phyloP scores from a whole-genome alignment of 2,797 vertebrate genomes.

The Falco rusticolus region DNA sequence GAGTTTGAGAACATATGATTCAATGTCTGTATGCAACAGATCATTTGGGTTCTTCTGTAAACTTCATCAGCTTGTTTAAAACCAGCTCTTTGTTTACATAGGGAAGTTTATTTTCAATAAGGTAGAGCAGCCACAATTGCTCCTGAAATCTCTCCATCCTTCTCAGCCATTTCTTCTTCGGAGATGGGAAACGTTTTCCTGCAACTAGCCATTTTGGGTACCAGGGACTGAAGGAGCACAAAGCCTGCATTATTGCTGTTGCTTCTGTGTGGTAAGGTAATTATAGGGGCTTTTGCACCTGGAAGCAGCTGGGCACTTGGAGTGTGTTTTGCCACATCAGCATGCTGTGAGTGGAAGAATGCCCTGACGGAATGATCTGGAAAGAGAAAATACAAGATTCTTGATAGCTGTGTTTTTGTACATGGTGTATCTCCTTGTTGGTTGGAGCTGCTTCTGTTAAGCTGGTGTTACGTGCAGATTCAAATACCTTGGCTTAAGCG shows the following conservation, averaged over 20 bases:
- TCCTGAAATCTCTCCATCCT: background rate
- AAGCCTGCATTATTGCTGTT: background rate
- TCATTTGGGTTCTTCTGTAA: background rate
- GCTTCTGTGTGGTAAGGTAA: background rate
- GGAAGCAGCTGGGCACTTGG: background rate
- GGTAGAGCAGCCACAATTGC: background rate
- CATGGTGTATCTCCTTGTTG: background rate
- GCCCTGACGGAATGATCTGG: background rate
- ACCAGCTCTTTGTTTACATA: background rate
- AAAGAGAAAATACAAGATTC: background rate
- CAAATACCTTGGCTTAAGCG: background rate
- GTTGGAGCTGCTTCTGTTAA: background rate
- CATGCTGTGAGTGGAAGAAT: background rate
- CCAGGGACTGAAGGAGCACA: background rate
- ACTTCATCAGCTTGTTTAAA: background rate
- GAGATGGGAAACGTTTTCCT: background rate
- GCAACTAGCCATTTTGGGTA: background rate
- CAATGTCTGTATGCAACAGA: background rate
- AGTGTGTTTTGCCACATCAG: background rate
- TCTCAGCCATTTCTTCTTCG: background rate
- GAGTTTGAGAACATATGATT: background rate
- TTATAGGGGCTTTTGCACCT: background rate
- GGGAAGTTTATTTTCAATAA: background rate
- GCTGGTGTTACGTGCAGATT: background rate
- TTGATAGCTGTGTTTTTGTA: background rate